These are phyloP conservation scores for Manacus vitellinus DNA, from an alignment of 2,113 vertebrate genomes.

Conservation along the genomic window DNA sequence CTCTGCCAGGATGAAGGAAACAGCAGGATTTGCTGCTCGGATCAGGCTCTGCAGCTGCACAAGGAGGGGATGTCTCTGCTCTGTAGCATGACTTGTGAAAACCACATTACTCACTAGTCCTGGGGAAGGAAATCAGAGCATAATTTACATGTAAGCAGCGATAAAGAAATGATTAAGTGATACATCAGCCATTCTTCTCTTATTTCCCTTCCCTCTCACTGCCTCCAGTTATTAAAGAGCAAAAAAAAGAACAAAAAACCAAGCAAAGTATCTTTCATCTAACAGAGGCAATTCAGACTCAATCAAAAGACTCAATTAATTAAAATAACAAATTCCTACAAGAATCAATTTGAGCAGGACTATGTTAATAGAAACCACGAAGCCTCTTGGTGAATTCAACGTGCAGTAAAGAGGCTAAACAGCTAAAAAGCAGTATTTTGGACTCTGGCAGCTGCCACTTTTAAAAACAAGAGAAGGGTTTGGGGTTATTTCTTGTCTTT, in stretches of 20 bases:
- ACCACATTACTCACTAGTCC: conserved; percentile 89
- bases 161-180: background rate
- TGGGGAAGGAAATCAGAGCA: conserved; percentile 54
- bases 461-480: background rate
- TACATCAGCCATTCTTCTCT: background rate
- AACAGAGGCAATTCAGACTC: background rate
- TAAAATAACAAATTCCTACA: background rate
- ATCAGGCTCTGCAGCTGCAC: conserved; percentile 87
- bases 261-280: background rate
- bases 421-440: background rate
- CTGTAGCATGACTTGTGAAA: conserved; percentile 85
- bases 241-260: background rate
- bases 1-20: conserved; percentile 88
- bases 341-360: background rate
- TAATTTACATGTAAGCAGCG: background rate
- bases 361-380: background rate
- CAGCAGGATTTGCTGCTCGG: conserved; percentile 85
- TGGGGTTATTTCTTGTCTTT: background rate
- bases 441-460: background rate
- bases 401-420: background rate
- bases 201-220: background rate
- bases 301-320: background rate
- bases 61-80: conserved; percentile 85
- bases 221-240: background rate
- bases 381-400: background rate